Base-by-base conservation (phyloP, 1,140 invertebrate genomes). In the Orius insidiosus region DNA sequence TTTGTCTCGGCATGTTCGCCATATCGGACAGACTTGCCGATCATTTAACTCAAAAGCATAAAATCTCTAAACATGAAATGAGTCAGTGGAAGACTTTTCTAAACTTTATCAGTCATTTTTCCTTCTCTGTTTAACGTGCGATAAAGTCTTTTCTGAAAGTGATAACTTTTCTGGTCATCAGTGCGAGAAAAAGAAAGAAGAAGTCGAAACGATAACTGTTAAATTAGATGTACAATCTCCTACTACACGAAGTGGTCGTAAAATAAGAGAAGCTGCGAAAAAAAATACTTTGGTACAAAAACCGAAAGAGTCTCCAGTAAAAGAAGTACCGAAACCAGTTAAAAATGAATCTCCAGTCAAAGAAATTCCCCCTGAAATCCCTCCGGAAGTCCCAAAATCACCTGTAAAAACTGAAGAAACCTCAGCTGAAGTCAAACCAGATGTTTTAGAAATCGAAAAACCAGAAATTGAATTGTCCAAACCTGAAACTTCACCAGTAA, bases 61-160 rank as follows among this genome's bases (percentile, higher is more conserved):
- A 74, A 60, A 69, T 80, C 33, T 68, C 74, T 54, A 74, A 80
- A 52, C 69, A 67, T 19, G 64, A 68, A 43, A 79, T 74, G 58
- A 72, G 7, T 70, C 66, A 34, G 67, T 71, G 38, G 72, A 78
- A 51, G 71, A 75, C 43, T 75, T 79, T 60, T 70, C 69, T 52
- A 71, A 68, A 54, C 62, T 66, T 18, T 75, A 74, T 52, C 72
- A 68, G 54, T 75, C 74, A 0, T 75, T 77, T 60, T 81, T 74
- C 64, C 60, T 85, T 51, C 73, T 80, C 60, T 86, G 80, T 60
- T 81, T 79, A 67, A 72, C 68, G 24, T 84, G 82, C 66, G 76
- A 80, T 59, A 72, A 75, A 54, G 70, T 78, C 5, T 83, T 80
- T 56, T 70, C 67, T 35, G 75, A 80, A 53, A 70, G 71, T 49